Percentiles rank a stretch among this genome's conserved stretches.
phyloP scores from a whole-genome alignment of 2,113 vertebrate genomes.

The Shinisaurus crocodilurus region DNA sequence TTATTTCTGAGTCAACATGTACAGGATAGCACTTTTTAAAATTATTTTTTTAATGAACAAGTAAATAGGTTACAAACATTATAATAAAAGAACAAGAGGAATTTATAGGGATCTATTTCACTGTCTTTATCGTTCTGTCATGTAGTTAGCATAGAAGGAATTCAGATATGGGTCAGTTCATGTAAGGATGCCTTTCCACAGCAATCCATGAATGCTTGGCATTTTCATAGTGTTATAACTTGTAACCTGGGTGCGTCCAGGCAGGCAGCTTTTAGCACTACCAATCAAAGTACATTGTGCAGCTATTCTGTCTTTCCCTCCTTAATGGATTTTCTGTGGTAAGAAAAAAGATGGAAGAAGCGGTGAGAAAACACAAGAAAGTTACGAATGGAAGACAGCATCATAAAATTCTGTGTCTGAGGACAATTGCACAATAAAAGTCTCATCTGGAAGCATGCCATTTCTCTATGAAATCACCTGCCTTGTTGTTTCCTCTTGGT shows the following conservation, averaged over 20 bases:
- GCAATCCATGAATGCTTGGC: too few species aligned
- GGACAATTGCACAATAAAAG: background rate
- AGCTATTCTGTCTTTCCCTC: background rate
- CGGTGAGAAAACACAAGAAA: background rate
- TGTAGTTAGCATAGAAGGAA: too few species aligned
- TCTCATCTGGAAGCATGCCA: background rate
- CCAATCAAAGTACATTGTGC: background rate
- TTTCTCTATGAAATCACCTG: background rate
- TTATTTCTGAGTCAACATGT: too few species aligned
- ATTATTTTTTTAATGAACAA: too few species aligned
- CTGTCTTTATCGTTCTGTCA: too few species aligned
- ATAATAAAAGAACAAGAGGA: too few species aligned
- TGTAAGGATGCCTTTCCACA: too few species aligned
- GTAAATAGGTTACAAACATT: too few species aligned
- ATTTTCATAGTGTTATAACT: background rate
- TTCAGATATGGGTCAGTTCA: too few species aligned
- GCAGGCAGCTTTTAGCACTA: background rate
- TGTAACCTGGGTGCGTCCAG: background rate
- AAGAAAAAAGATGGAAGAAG: background rate
- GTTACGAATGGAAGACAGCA: too few species aligned
- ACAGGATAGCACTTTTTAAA: too few species aligned
- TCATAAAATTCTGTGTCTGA: background rate
- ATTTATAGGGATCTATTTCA: too few species aligned
- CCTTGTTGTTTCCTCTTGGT: background rate
- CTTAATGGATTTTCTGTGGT: background rate